Evolutionary conservation across 1,140 invertebrate species (phyloP).

Genomic region (Drosophila ironensis): DNA sequence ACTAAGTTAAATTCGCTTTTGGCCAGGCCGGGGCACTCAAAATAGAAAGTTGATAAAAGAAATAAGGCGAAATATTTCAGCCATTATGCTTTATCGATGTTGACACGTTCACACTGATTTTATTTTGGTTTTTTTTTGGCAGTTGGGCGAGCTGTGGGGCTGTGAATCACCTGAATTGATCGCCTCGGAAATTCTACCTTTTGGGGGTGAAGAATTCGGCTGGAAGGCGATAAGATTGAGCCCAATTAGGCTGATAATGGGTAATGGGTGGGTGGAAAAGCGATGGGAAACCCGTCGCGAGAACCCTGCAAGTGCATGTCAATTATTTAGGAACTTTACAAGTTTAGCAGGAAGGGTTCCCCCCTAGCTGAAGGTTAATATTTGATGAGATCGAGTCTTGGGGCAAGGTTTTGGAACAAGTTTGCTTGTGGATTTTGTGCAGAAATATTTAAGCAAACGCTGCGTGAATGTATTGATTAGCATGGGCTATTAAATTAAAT

Average conservation of each 20-base stretch:
- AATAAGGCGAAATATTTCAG: slow-evolving; percentile 15
- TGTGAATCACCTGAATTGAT: slow-evolving; percentile 25
- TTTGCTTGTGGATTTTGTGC: background rate
- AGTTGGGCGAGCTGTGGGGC: slow-evolving; percentile 15
- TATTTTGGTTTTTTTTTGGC: slow-evolving; percentile 16
- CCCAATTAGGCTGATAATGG: slow-evolving; percentile 23
- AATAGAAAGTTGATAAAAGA: slow-evolving; percentile 68
- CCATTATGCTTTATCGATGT: slow-evolving; percentile 31
- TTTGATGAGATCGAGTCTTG: background rate
- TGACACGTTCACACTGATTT: slow-evolving; percentile 36
- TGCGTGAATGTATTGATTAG: slow-evolving; percentile 22
- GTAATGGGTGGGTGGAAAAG: background rate
- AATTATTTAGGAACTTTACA: slow-evolving; percentile 1
- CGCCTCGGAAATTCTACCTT: background rate
- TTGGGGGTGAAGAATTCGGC: background rate
- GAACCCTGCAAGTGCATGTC: slow-evolving; percentile 4
- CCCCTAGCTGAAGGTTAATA: background rate
- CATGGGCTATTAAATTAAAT: slow-evolving; percentile 19
- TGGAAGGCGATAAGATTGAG: slow-evolving; percentile 20
- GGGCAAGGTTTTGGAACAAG: background rate
- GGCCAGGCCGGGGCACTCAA: slow-evolving; percentile 21
- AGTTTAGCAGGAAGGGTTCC: background rate
- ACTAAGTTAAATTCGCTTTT: slow-evolving; percentile 6
- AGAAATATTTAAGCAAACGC: background rate
- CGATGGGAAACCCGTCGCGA: slow-evolving; percentile 14